phyloP scores from a whole-genome alignment of 2,113 vertebrate species.

The Pangasianodon gigas region DNA sequence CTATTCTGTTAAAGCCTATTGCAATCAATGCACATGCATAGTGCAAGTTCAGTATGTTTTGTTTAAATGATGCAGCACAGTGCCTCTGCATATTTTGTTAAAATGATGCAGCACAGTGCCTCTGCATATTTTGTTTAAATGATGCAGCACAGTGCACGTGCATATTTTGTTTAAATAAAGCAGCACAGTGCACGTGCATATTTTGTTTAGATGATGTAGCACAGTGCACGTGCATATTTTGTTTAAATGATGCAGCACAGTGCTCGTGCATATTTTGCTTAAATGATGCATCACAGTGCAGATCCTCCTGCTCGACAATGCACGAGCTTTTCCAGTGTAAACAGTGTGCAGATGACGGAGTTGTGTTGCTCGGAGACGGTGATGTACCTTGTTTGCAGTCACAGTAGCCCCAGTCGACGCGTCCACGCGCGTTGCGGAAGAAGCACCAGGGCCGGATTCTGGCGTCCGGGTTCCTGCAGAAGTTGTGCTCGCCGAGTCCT shows the following conservation, averaged over 20 bases:
- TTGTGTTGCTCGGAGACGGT: neutral
- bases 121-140: neutral
- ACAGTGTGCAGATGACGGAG: neutral
- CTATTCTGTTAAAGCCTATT: neutral
- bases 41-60: neutral
- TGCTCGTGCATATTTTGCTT: neutral
- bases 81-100: neutral
- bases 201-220: neutral
- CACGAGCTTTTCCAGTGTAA: neutral
- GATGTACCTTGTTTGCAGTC: slow-evolving; percentile 84
- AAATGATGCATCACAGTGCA: neutral
- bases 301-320: neutral
- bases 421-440: slow-evolving; percentile 69
- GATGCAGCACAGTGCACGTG: neutral
- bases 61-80: neutral
- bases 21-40: neutral
- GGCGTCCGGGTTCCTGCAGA: slow-evolving; percentile 81
- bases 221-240: neutral
- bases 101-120: neutral
- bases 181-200: neutral
- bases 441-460: slow-evolving; percentile 84
- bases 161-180: neutral
- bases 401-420: slow-evolving; percentile 83
- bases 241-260: neutral
- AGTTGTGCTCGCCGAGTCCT: slow-evolving; percentile 79